Percentiles rank a stretch among this genome's conserved stretches.
phyloP scores from a whole-genome alignment of 2,888 invertebrate species.

The Pherbina coryleti region DNA sequence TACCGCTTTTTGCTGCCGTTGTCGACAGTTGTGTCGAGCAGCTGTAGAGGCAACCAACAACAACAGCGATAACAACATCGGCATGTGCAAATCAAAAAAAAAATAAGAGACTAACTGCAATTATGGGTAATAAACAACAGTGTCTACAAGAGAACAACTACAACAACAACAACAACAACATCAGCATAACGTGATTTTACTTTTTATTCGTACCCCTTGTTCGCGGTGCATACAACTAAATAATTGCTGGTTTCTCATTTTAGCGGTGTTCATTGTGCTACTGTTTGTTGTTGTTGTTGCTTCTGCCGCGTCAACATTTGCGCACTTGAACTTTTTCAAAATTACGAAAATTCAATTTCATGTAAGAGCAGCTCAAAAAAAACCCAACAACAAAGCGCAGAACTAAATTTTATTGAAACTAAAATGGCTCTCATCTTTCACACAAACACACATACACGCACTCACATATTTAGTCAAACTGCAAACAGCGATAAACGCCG shows the following conservation, averaged over 20 bases:
- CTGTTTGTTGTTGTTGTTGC: constrained; percentile 22
- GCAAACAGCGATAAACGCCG: not conserved
- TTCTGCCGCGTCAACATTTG: constrained; percentile 48
- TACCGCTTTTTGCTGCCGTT: not conserved
- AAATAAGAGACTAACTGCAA: constrained; percentile 59
- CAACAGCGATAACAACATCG: constrained; percentile 15
- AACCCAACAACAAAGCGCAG: constrained; percentile 8
- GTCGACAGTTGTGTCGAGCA: not conserved
- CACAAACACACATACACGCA: constrained; percentile 16
- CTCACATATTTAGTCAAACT: not conserved
- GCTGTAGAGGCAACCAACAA: not conserved
- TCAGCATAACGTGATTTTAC: constrained; percentile 36
- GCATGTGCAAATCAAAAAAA: constrained; percentile 32
- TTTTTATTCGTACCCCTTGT: constrained; percentile 26
- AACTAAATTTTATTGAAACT: constrained; percentile 26
- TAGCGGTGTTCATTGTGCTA: constrained; percentile 40
- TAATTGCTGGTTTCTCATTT: constrained; percentile 61
- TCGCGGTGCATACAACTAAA: constrained; percentile 41
- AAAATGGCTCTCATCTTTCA: constrained; percentile 49
- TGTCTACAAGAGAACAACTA: constrained; percentile 46
- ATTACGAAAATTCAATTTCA: constrained; percentile 17
- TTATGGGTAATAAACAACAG: constrained; percentile 64
- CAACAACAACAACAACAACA: constrained; percentile 40
- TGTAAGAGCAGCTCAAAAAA: not conserved
- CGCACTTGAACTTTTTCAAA: constrained; percentile 55